Evolutionary conservation across 2,113 vertebrate genomes (phyloP).

Genomic region (Hippolais icterina): DNA sequence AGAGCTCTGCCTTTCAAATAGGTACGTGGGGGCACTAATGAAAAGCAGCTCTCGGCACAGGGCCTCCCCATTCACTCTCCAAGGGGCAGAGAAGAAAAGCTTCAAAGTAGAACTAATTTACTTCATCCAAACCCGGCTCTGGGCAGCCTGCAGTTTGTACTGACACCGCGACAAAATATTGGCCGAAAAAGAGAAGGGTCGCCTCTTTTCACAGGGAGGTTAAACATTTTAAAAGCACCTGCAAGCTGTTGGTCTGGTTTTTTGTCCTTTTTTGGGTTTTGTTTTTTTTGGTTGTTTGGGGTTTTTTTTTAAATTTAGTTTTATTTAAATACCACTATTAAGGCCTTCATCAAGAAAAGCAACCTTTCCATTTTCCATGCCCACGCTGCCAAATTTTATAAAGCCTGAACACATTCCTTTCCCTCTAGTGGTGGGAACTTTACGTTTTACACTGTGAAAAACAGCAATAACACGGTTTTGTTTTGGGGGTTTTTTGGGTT

Average conservation of each 20-base stretch:
- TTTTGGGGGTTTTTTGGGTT: too few relatives aligned
- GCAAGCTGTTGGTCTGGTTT: not conserved
- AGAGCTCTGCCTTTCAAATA: conserved; percentile 74
- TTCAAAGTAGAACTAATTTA: conserved; percentile 82
- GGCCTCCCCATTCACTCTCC: conserved; percentile 75
- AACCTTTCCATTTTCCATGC: not conserved
- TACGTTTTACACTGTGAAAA: not conserved
- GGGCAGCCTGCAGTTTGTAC: conserved; percentile 44
- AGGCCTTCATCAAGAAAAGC: not conserved
- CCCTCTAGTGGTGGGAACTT: not conserved
- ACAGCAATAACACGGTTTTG: not conserved
- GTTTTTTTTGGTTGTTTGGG: too few relatives aligned
- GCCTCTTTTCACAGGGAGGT: not conserved
- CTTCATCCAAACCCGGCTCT: conserved; percentile 71
- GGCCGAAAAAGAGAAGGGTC: not conserved
- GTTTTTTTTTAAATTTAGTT: not conserved
- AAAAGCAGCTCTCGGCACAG: conserved; percentile 78
- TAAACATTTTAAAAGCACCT: not conserved
- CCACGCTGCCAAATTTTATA: not conserved
- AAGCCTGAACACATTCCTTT: rapidly evolving
- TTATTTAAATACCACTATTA: not conserved
- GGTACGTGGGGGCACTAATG: conserved; percentile 77
- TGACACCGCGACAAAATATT: not conserved
- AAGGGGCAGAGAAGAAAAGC: conserved; percentile 75
- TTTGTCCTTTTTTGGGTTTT: too few relatives aligned